Evolutionary conservation across 2,113 vertebrate species (phyloP), one percentile per base, ranked within the genome.

Genomic region (Lates calcarifer): DNA sequence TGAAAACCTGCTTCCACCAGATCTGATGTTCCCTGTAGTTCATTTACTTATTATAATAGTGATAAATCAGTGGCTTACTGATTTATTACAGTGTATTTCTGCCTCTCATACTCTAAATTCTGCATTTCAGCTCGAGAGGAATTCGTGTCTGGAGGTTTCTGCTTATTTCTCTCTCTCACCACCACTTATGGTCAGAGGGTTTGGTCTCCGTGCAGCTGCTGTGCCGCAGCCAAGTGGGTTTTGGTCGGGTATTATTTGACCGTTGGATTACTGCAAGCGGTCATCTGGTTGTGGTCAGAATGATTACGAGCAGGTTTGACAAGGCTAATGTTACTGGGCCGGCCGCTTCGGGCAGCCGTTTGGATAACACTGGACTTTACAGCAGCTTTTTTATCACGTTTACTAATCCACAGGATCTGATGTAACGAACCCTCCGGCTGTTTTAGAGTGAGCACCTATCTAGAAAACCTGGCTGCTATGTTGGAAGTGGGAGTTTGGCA

Each of bases 251-350:
- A 14, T 79, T 37, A 73, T 72, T 69, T 65, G 78, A 74, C 31
- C 22, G 14, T 26, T 53, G 71, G 47, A 79, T 79, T 71, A 53
- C 22, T 9, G 60, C 4, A 33, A 26, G n/a, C 31, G 86, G 57
- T 77, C 57, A 61, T 81, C 71, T 66, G 86, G 65, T 53, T 68
- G 71, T 29, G 66, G 74, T 82, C 62, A 14, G 64, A 17, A 45
- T 60, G 82, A 58, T 74, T 31, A 18, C 63, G 77, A 43, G 47
- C 75, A 13, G 3, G 56, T 82, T 63, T 28, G 67, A 62, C 31
- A 9, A 5, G 58, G 74, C 33, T 78, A 45, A 67, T 51, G 57
- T 83, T 60, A 26, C 66, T 5, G 67, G 45, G 64, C 33, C 69
- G 31, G 79, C 51, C 29, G 15, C 65, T 53, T 22, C 5, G 29